Conservation (phyloP, 1,140 invertebrate species). For the Trichogramma pretiosum region DNA sequence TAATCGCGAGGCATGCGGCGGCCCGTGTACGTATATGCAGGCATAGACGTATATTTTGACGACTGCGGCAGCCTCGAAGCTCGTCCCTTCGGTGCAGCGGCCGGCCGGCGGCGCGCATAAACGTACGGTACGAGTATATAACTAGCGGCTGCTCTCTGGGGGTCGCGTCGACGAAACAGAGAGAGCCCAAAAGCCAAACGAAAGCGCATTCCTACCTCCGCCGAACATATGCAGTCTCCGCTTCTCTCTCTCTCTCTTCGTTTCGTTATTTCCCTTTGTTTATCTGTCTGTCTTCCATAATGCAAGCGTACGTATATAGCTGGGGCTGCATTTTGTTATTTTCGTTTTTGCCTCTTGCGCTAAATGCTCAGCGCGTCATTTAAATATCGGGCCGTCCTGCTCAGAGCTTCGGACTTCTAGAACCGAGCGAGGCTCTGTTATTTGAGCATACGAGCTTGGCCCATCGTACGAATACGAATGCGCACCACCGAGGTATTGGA, state of each 20-base stretch:
- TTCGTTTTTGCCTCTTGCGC: conserved; percentile 5
- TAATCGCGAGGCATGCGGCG: conserved; percentile 14
- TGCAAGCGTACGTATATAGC: conserved; percentile 6
- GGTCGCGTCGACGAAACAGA: too few species aligned
- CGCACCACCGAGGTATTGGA: conserved; percentile 12
- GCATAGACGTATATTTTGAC: conserved; percentile 41
- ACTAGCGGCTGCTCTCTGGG: too few species aligned
- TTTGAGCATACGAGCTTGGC: too few species aligned
- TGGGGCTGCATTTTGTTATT: conserved; percentile 16
- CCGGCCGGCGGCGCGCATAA: conserved; percentile 23
- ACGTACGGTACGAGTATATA: too few species aligned
- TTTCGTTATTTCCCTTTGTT: conserved; percentile 7
- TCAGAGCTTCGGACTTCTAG: too few species aligned
- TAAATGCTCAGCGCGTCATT: conserved; percentile 19
- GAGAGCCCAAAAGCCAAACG: too few species aligned
- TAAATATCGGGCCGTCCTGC: conserved; percentile 29
- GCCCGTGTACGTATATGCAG: conserved; percentile 18
- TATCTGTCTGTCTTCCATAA: conserved; percentile 5
- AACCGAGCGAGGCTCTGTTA: conserved; percentile 26
- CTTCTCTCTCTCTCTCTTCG: too few species aligned
- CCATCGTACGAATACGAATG: too few species aligned
- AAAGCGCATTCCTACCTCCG: too few species aligned
- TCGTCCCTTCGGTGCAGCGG: conserved; percentile 29
- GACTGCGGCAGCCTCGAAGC: conserved; percentile 24
- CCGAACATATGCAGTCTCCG: too few species aligned